Evolutionary conservation across 2,888 invertebrate species (phyloP).

Genomic region (Buathra laborator): DNA sequence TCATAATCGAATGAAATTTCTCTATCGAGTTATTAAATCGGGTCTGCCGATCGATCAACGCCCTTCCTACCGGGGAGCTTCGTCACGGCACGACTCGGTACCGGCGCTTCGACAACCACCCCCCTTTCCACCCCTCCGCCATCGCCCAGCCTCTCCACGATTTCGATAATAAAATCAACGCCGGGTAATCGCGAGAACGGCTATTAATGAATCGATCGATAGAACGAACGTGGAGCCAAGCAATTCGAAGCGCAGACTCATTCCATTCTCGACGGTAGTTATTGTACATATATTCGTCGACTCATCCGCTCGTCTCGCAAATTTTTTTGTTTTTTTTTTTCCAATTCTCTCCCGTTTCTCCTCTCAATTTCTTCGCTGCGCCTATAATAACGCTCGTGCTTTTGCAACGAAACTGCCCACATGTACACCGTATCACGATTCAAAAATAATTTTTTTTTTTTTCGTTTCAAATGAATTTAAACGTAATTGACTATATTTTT

Average conservation of each 20-base stretch:
- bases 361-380: background rate
- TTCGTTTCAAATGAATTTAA: too few relatives aligned
- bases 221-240: conserved; percentile 57
- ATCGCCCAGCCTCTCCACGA: conserved; percentile 20
- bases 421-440: too few relatives aligned
- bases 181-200: conserved; percentile 62
- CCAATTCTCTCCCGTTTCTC: background rate
- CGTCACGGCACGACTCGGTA: conserved; percentile 24
- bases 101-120: conserved; percentile 22
- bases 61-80: conserved; percentile 10
- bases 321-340: background rate
- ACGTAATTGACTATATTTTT: too few relatives aligned
- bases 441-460: too few relatives aligned
- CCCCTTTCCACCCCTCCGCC: background rate
- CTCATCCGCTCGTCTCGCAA: conserved; percentile 3
- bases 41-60: conserved; percentile 61
- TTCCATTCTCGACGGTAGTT: conserved; percentile 14
- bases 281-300: conserved; percentile 14
- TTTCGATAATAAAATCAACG: conserved; percentile 66
- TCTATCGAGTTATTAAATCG: conserved; percentile 62
- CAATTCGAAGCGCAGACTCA: conserved; percentile 48
- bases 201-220: conserved; percentile 65
- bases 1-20: conserved; percentile 64
- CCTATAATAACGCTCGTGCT: background rate
- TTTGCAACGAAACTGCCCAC: too few relatives aligned